Conservation (phyloP, 2,113 vertebrate genomes). For the Semnopithecus entellus region DNA sequence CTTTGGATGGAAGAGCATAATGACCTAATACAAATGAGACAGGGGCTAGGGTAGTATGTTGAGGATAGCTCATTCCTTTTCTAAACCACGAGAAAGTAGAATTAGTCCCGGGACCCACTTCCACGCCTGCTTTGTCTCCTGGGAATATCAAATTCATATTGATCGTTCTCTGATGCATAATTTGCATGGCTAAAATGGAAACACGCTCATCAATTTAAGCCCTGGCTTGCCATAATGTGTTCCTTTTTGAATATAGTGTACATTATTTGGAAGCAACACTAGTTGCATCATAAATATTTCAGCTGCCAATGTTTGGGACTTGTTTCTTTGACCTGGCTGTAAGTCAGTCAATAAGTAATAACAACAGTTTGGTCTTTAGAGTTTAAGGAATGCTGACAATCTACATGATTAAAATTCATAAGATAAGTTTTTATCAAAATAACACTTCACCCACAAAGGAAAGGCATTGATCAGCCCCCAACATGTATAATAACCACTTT, state of each 20-base stretch:
- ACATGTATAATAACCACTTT: constrained; percentile 1
- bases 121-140: background rate
- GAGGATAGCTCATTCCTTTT: background rate
- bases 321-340: constrained; percentile 64
- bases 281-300: constrained; percentile 65
- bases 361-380: constrained; percentile 63
- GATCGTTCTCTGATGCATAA: constrained; percentile 61
- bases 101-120: background rate
- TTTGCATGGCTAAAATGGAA: constrained; percentile 71
- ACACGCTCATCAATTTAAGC: constrained; percentile 66
- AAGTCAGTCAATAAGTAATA: constrained; percentile 66
- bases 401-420: constrained; percentile 62
- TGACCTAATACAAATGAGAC: background rate
- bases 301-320: constrained; percentile 48
- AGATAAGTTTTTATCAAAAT: constrained; percentile 66
- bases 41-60: background rate
- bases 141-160: constrained; percentile 65
- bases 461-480: constrained; percentile 40
- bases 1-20: constrained; percentile 36
- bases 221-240: constrained; percentile 36
- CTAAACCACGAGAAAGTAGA: constrained; percentile 28
- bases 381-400: constrained; percentile 36
- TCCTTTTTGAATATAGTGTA: constrained; percentile 29
- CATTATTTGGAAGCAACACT: constrained; percentile 46
- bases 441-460: constrained; percentile 57